These are phyloP conservation scores for Megaceryle torquata DNA, from an alignment of 2,113 vertebrate species.

Conservation along the genomic window DNA sequence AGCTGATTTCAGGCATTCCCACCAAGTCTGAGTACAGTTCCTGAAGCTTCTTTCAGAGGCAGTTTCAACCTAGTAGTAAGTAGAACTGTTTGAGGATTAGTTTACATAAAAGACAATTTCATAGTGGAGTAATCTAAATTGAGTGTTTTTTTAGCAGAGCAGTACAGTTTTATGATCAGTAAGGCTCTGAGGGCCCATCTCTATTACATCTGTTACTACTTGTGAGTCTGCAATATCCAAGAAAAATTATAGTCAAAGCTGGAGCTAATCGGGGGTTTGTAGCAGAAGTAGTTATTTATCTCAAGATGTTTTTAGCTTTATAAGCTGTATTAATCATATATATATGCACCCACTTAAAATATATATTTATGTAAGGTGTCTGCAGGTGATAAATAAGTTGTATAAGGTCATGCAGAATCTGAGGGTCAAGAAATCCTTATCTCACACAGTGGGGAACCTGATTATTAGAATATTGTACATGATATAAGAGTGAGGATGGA, in stretches of 20 bases:
- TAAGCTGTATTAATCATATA: neutral
- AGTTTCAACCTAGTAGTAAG: neutral
- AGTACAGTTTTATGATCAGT: neutral
- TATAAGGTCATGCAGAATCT: neutral
- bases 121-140: neutral
- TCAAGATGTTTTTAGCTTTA: neutral
- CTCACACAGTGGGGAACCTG: fast-evolving
- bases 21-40: neutral
- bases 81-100: neutral
- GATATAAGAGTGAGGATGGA: neutral
- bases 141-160: neutral
- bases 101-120: neutral
- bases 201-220: neutral
- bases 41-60: neutral
- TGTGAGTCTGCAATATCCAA: neutral
- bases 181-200: neutral
- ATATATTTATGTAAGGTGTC: neutral
- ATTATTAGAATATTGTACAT: neutral
- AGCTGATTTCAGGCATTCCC: neutral
- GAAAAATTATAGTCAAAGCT: neutral
- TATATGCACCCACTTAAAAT: neutral
- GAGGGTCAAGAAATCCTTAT: neutral
- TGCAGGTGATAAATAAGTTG: neutral
- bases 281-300: neutral
- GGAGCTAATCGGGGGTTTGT: neutral